Evolutionary conservation across 2,113 vertebrate genomes (phyloP), one percentile per base, ranked within the genome.

Genomic region (Neofelis nebulosa): DNA sequence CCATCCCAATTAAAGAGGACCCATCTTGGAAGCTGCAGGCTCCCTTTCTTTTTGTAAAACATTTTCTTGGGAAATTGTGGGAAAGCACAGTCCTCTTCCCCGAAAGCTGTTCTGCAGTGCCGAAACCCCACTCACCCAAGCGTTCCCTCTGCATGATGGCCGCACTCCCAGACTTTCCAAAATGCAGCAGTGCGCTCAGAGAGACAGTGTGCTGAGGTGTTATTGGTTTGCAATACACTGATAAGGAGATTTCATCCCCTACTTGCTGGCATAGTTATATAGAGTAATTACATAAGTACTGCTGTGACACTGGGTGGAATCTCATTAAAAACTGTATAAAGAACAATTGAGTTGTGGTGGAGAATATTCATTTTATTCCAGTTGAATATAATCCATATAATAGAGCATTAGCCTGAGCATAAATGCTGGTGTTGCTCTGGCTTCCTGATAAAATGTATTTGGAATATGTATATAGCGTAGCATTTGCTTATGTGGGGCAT

Each of bases 251-350:
- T 74, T 92, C 76, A 16, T 87, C 84, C 94, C 86, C 87, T 97
- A 25, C 12, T 97, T 93, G 90, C 85, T 92, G 96, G 85, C 82
- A 57, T 91, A 93, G 79, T 86, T 97, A 89, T 91, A 57, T 23
- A 97, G 98, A 95, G 86, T 97, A 96, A 97, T 98, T 98, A 96
- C 81, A 57, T 95, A 95, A 96, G 97, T 81, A 93, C 68, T 50
- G 85, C 97, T 84, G 68, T 94, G 97, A 95, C 86, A 96, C 89
- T 89, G 76, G 93, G 93, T 0, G 10, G 97, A 97, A 97, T 97
- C 97, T 97, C 98, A 96, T 98, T 98, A 97, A 76, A 95, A 89
- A 48, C 74, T 88, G 63, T 52, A 61, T 68, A 94, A 96, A 94
- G 93, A 97, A 96, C 95, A 94, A 84, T 87, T 95, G 96, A 88